Base-by-base conservation (phyloP, 2,888 invertebrate genomes). In the Acanthococcus lagerstroemiae region DNA sequence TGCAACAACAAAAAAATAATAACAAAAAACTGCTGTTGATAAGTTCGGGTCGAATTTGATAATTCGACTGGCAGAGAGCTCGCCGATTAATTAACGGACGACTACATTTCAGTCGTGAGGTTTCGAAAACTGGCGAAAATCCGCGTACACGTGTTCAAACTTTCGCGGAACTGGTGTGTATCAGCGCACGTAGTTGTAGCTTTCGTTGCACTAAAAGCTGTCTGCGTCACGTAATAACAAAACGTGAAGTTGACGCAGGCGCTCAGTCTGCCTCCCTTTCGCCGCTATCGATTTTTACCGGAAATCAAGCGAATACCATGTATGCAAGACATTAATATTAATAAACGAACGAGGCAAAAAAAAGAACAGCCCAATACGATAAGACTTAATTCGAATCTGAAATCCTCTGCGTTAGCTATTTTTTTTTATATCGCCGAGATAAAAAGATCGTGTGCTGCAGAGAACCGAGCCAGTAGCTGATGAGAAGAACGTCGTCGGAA, bases 201-300 rank as follows among this genome's bases (percentile, higher is more conserved):
- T 61, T 61, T 61, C 30, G 37, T 7, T 61, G 61, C 61, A 61
- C 61, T 37, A 30, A 61, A 52, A 19, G 22, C 19, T 57, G 19
- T 57, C 30, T 21, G 19, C 27, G 15, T 25, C 44, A 27, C 19
- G 22, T 30, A 12, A 6, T 22, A 54, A 15, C 17, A 30, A 50
- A 52, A 50, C 25, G 37, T 21, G 12, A 24, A 30, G 52, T 30
- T 7, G 17, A 50, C 61, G 61, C 61, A 61, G 17, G 61, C 61
- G 61, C 58, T 19, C 25, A 60, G 45, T 22, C 37, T 37, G 6
- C 54, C 54, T 52, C 61, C 61, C 61, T 61, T 52, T 9, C 52
- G 61, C 37, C 52, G 30, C 61, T 61, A 61, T 61, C 24, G 61
- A 61, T 61, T 61, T 61, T 61, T 37, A 61, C 61, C 52, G 61